Conservation (phyloP, 2,797 vertebrate species). For the Neostethus bicornis region DNA sequence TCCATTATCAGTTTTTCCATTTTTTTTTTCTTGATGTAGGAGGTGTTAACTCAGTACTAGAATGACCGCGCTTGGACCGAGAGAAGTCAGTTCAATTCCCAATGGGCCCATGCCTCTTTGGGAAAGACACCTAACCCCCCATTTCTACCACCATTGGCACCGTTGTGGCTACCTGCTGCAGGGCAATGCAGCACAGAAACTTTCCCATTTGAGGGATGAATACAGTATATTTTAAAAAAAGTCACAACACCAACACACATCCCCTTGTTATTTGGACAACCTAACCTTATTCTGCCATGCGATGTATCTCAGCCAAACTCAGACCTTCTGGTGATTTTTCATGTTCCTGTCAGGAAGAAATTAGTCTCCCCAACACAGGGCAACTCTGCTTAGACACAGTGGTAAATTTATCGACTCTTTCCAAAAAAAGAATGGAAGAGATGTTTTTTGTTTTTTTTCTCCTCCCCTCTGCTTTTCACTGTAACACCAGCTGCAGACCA, state of each 20-base stretch:
- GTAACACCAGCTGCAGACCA: slow-evolving; percentile 49
- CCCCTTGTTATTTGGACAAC: slow-evolving; percentile 31
- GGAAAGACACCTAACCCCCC: too few species aligned
- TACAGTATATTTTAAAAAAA: too few species aligned
- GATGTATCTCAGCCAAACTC: slow-evolving; percentile 54
- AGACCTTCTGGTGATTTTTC: slow-evolving; percentile 56
- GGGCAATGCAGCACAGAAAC: too few species aligned
- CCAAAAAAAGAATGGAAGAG: slow-evolving; percentile 59
- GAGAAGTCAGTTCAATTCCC: too few species aligned
- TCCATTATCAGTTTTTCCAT: slow-evolving; percentile 6
- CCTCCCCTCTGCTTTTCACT: slow-evolving; percentile 7
- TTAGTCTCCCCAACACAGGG: slow-evolving; percentile 53
- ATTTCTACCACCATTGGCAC: too few species aligned
- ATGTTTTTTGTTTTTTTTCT: too few species aligned
- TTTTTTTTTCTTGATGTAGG: too few species aligned
- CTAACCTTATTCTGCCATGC: slow-evolving; percentile 47
- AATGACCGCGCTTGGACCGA: too few species aligned
- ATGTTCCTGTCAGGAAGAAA: slow-evolving; percentile 45
- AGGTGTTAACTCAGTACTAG: too few species aligned
- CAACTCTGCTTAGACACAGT: slow-evolving; percentile 43
- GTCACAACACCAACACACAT: slow-evolving; percentile 10
- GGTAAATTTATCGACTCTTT: slow-evolving; percentile 55
- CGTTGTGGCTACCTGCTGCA: too few species aligned
- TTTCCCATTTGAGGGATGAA: too few species aligned
- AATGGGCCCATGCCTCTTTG: too few species aligned